Evolutionary conservation across 2,113 vertebrate species (phyloP), one percentile per base, ranked within the genome.

Genomic region (Ammodytes dubius): DNA sequence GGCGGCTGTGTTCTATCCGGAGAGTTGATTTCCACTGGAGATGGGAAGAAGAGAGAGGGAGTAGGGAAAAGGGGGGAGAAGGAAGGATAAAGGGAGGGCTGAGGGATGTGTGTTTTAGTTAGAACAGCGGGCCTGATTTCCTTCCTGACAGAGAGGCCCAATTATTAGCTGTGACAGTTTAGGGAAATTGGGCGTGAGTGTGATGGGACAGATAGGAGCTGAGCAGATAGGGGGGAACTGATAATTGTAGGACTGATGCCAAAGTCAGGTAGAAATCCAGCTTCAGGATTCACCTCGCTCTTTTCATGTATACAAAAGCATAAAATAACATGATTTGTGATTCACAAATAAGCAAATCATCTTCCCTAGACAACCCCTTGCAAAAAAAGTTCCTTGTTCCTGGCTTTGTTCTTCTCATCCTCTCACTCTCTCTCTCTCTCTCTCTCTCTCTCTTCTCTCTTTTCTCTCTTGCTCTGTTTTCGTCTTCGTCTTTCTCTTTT

Each of bases 101-200:
- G 83, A 85, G 60, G 71, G 81, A 82, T 74, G 74, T 71, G 87
- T 81, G 87, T 92, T 90, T 83, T 84, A 90, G 90, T 82, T 73
- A 82, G 88, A 91, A 93, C 93, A 92, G 85, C 50, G 67, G 84
- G 82, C 76, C 82, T 89, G 85, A 93, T 94, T 90, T 83, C 70
- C 82, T 59, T 74, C 72, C 70, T 91, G 93, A 92, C 93, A 93
- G 89, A 90, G 89, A 87, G 90, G 80, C 70, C 92, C 91, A 94
- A 93, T 94, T 93, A 93, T 93, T 91, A 88, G 85, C 83, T 73
- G 79, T 90, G 90, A 90, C 92, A 93, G 89, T 92, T 92, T 91
- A 88, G 87, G 87, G 89, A 94, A 90, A 92, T 88, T 83, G 92
- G 72, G 83, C 46, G 76, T 80, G 84, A 91, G 83, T 81, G 89